A percentile compares a stretch with the other conserved stretches of the same genome.
These are phyloP conservation scores for Anadara kagoshimensis DNA, from an alignment of 1,140 invertebrate species.

Conservation along the genomic window DNA sequence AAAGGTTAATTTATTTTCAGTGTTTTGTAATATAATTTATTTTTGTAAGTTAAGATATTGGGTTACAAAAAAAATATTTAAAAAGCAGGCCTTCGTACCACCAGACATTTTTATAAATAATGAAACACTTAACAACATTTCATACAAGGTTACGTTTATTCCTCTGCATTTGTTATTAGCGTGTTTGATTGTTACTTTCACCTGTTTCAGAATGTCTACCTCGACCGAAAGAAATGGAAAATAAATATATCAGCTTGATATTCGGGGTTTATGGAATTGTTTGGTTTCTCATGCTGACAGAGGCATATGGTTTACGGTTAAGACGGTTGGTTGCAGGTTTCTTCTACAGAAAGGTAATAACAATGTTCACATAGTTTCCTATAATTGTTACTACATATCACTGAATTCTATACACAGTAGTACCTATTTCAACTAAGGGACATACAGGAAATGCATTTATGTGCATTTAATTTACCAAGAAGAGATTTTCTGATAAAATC, in stretches of 20 bases:
- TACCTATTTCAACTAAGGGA: background rate
- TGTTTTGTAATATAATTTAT: too few relatives aligned
- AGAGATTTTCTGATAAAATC: too few relatives aligned
- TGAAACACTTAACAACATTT: too few relatives aligned
- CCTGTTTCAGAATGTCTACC: slow-evolving; percentile 51
- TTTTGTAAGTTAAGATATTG: too few relatives aligned
- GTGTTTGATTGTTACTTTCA: background rate
- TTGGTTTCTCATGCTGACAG: slow-evolving; percentile 51
- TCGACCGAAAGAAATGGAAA: slow-evolving; percentile 24
- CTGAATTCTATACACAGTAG: background rate
- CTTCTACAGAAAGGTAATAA: slow-evolving; percentile 37
- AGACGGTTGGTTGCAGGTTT: slow-evolving; percentile 43
- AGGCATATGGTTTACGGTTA: slow-evolving; percentile 59
- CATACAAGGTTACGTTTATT: too few relatives aligned
- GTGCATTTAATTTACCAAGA: background rate
- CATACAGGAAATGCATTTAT: background rate
- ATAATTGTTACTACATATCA: background rate
- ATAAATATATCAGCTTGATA: slow-evolving; percentile 34
- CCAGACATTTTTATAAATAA: too few relatives aligned
- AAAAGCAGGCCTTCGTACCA: too few relatives aligned
- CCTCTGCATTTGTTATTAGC: too few relatives aligned
- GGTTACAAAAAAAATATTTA: too few relatives aligned
- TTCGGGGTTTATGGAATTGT: slow-evolving; percentile 40
- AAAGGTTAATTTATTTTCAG: too few relatives aligned
- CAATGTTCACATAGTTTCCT: background rate